Evolutionary conservation across 2,888 invertebrate species (phyloP).

Genomic region (Erebia epiphron): DNA sequence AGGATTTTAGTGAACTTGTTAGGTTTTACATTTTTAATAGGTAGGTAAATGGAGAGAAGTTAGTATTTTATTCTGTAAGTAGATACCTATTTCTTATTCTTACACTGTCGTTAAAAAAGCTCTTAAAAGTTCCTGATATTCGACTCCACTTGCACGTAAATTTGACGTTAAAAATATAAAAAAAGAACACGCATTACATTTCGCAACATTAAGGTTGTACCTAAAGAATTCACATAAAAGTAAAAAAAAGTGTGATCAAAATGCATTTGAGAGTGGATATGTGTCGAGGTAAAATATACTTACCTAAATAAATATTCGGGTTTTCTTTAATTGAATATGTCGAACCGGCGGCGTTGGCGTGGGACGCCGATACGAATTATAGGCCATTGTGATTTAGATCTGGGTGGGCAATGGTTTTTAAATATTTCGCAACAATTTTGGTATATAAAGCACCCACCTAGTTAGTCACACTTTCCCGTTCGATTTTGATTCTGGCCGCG

Average conservation of each 20-base stretch:
- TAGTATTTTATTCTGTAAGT: no score
- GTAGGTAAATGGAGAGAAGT: no score
- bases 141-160: neutral
- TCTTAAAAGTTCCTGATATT: neutral
- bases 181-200: constrained; percentile 1
- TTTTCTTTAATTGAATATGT: constrained; percentile 59
- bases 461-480: neutral
- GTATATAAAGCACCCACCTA: neutral
- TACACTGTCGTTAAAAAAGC: neutral
- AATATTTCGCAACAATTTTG: constrained; percentile 39
- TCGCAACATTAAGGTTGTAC: constrained; percentile 12
- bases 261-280: constrained; percentile 37
- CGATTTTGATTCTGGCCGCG: neutral
- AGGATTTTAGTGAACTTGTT: no score
- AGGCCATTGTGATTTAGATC: constrained; percentile 65
- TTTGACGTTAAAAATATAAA: constrained; percentile 10
- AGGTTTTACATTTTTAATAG: no score
- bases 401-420: constrained; percentile 51
- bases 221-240: constrained; percentile 29
- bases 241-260: constrained; percentile 28
- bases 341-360: constrained; percentile 53
- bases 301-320: constrained; percentile 47
- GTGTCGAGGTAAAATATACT: constrained; percentile 39
- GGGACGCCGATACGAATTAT: constrained; percentile 67
- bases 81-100: no score